Percentiles rank a stretch among this genome's conserved stretches.
Conservation (phyloP, 2,113 vertebrate genomes). For the Ictalurus punctatus region DNA sequence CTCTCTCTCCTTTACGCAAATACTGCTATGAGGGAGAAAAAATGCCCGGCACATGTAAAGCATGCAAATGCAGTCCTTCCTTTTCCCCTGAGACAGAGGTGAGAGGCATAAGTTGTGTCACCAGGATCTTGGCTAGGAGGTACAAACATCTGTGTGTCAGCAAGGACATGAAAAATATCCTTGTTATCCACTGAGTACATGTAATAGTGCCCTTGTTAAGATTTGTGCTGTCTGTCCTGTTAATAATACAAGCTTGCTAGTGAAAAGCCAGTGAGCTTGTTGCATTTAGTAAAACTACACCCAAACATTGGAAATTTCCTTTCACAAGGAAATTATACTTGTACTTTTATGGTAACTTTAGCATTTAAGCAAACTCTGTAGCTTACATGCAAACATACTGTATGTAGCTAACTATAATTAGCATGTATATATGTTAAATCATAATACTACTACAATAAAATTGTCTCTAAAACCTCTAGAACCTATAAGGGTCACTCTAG, state of each 20-base stretch:
- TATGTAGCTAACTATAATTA: neutral
- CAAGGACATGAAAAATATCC: constrained; percentile 4
- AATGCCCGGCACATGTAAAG: constrained; percentile 36
- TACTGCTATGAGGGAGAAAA: neutral
- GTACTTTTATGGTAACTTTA: neutral
- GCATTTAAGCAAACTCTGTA: neutral
- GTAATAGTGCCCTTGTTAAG: neutral
- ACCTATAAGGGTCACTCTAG: neutral
- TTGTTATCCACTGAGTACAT: constrained; percentile 13
- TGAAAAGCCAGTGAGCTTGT: neutral
- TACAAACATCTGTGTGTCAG: constrained; percentile 32
- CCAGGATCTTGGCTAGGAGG: constrained; percentile 23
- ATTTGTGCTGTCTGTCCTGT: neutral
- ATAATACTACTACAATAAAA: neutral
- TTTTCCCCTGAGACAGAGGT: constrained; percentile 29
- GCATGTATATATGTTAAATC: neutral
- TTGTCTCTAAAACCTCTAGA: neutral
- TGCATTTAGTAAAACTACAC: neutral
- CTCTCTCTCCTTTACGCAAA: constrained; percentile 13
- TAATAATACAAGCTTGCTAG: neutral
- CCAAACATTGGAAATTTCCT: neutral
- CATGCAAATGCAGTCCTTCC: constrained; percentile 30
- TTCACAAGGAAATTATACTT: neutral
- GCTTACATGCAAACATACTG: neutral
- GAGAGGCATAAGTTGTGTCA: constrained; percentile 36